A percentile compares a stretch with the other conserved stretches of the same genome.
Conservation (phyloP, 2,797 vertebrate species). For the Cryptoprocta ferox region DNA sequence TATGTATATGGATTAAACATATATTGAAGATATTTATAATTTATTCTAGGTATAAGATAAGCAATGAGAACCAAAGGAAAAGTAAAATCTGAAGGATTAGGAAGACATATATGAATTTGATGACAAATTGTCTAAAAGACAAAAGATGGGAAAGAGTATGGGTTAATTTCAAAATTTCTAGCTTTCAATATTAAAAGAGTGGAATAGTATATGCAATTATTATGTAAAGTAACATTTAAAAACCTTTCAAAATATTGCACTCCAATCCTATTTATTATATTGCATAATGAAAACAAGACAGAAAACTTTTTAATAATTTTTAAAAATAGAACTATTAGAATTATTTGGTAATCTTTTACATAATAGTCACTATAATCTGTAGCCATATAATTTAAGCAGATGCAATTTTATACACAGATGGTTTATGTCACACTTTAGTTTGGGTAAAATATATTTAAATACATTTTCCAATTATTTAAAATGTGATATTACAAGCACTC, state of each 20-base stretch:
- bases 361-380: conserved; percentile 48
- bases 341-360: conserved; percentile 58
- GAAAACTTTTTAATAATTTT: conserved; percentile 60
- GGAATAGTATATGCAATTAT: neutral
- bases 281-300: conserved; percentile 28
- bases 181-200: neutral
- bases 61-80: conserved; percentile 35
- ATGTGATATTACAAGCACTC: conserved; percentile 61
- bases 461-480: conserved; percentile 78
- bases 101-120: conserved; percentile 18
- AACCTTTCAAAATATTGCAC: neutral
- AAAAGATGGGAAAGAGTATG: neutral
- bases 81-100: conserved; percentile 37
- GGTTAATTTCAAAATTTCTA: conserved; percentile 42
- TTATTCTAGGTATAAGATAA: conserved; percentile 1
- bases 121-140: neutral
- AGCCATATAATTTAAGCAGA: conserved; percentile 59
- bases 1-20: neutral
- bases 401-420: conserved; percentile 70
- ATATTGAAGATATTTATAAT: neutral
- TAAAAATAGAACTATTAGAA: conserved; percentile 59
- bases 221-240: conserved; percentile 8
- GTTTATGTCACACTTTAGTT: conserved; percentile 71
- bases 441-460: conserved; percentile 77
- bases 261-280: neutral